Base-by-base conservation (phyloP, 2,888 invertebrate genomes). In the Clepsis dumicolana region DNA sequence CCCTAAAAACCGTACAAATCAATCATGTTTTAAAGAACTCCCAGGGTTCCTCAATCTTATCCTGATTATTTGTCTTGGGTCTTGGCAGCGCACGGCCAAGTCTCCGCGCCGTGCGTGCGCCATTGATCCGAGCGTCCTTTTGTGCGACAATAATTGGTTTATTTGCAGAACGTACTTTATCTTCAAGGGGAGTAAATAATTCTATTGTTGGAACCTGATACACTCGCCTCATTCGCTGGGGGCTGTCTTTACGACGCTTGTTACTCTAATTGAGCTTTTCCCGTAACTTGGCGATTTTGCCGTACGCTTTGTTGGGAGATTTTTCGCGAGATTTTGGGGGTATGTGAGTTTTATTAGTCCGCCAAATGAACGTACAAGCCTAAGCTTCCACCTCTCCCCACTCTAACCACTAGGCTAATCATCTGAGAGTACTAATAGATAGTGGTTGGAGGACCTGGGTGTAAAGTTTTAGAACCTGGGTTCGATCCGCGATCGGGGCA, bases 251-350 rank as follows among this genome's bases (percentile, higher is more conserved):
- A 48, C 61, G 61, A 56, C 48, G n/a, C 48, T 66, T 32, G 61
- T 66, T 66, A 56, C 48, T 25, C 61, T 66, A 66, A 66, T 66
- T 66, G 35, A 18, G 53, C 16, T 56, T 62, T 60, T 65, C 61
- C 61, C 25, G 61, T 44, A 27, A 38, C 25, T 27, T 60, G 16
- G 41, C 14, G 38, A 16, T 62, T 52, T 62, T 62, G n/a, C 25
- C n/a, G 56, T n/a, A 29, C 27, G n/a, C 8, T 24, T 18, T 32
- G 4, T 29, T 32, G 35, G 1, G 14, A 21, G 16, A 18, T 2
- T 18, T 29, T 56, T 2, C 21, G 1, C 4, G 4, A 5, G 21
- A 10, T 54, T 12, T 54, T 16, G 18, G n/a, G 10, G 32, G 10
- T 14, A 21, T 2, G 41, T 48, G 21, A 8, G 3, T 48, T 48